Percentiles rank a stretch among this genome's conserved stretches.
phyloP scores from a whole-genome alignment of 2,113 vertebrate genomes.

The Dryoscopus gambensis region DNA sequence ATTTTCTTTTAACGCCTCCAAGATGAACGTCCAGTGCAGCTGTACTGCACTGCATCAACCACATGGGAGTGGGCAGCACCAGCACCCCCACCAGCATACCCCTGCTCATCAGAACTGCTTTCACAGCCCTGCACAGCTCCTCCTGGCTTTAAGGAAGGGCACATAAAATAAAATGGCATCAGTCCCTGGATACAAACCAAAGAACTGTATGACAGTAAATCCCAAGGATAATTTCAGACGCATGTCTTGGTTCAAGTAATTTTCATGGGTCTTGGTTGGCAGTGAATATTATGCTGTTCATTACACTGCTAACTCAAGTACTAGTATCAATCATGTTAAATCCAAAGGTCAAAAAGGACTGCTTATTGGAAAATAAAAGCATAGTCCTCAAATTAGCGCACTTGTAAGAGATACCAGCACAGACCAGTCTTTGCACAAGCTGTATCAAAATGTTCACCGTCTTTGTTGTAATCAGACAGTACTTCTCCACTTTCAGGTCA shows the following conservation, averaged over 20 bases:
- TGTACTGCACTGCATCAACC: background rate
- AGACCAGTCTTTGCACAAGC: background rate
- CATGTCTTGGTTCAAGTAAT: background rate
- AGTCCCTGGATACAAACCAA: background rate
- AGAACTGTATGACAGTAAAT: background rate
- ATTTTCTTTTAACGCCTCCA: fast-evolving
- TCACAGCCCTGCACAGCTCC: background rate
- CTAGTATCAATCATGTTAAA: background rate
- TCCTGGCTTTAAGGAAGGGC: background rate
- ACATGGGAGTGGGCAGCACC: background rate
- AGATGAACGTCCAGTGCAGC: background rate
- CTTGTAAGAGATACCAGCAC: background rate
- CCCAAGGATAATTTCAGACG: background rate
- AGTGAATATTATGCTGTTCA: background rate
- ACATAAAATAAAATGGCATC: background rate
- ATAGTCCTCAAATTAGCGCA: background rate
- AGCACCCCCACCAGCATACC: no score
- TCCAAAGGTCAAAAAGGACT: background rate
- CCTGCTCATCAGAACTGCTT: background rate
- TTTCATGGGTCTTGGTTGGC: background rate
- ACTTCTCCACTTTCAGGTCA: background rate
- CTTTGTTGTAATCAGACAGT: background rate
- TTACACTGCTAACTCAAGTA: background rate
- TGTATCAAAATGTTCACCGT: background rate
- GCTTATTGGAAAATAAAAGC: background rate